Base-by-base conservation (phyloP, 2,113 vertebrate genomes). In the Phasianus colchicus region DNA sequence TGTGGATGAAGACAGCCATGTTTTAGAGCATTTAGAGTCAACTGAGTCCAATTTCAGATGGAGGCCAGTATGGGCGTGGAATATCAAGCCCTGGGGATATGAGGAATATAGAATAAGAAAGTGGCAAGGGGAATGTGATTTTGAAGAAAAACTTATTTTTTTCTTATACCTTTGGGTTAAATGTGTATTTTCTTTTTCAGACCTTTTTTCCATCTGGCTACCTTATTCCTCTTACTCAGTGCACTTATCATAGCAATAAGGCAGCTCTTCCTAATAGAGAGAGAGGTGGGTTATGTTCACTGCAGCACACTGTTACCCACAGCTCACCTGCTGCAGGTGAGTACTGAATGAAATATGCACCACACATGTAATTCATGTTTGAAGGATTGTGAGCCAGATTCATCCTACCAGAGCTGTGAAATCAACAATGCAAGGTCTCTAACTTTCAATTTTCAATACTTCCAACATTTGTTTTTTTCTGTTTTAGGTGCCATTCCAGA, bases 201-300 rank as follows among this genome's bases (percentile, higher is more conserved):
- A 97, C 98, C 50, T 96, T 99, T 83, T 97, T 99, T 4, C 98
- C 98, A 1, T 98, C 99, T 30, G 98, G 99, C 69, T 99, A 99
- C 94, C 97, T 99, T 71, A 99, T 99, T 95, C 98, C 99, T 50
- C 97, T 99, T 80, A 93, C 98, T 70, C 99, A 99, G 89, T 98
- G 98, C 82, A 97, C 92, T 67, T 98, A 94, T 52, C 92, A 97
- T 92, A 96, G 96, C 97, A 95, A 73, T 96, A 98, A 93, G 74
- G 90, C 92, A 89, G 95, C 76, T 29, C 78, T 97, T 76, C 83
- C 92, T 90, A 94, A 55, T 63, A 95, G 63, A 61, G 97, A 97
- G 97, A 98, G 94, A 80, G 66, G 98, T 67, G 96, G 97, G 32
- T 72, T 97, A 4, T 93, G 92, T 61, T 97, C 98, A 3, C 91